A percentile compares a stretch with the other conserved stretches of the same genome.
These are phyloP conservation scores for Pseudonaja textilis DNA, from an alignment of 2,113 vertebrate genomes.

Conservation along the genomic window DNA sequence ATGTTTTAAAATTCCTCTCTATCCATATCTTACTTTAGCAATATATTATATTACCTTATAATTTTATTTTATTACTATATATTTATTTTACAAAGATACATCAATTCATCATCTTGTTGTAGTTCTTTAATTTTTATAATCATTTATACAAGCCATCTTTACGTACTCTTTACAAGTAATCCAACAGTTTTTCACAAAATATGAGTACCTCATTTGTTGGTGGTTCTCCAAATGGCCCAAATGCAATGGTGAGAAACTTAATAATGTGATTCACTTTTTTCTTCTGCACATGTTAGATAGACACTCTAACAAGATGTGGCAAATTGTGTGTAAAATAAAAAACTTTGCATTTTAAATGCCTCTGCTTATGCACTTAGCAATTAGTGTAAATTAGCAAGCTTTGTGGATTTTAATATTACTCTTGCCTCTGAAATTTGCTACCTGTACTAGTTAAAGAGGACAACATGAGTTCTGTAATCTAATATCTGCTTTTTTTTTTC, in stretches of 20 bases:
- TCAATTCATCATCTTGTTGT: not conserved
- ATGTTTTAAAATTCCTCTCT: not conserved
- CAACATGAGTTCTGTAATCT: not conserved
- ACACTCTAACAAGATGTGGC: not conserved
- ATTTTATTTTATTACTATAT: not conserved
- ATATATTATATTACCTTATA: not conserved
- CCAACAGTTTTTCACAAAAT: not conserved
- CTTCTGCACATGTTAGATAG: not conserved
- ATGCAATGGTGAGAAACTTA: not conserved
- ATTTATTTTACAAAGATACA: not conserved
- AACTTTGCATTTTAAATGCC: not conserved
- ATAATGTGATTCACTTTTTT: not conserved
- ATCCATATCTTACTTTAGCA: not conserved
- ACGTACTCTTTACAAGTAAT: not conserved
- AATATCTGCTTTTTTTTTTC: not conserved
- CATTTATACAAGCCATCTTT: not conserved
- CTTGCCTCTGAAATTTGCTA: not conserved
- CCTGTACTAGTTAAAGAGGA: not conserved
- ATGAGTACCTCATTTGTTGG: not conserved
- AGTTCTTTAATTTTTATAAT: not conserved
- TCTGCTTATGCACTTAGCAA: not conserved
- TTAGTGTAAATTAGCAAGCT: not conserved
- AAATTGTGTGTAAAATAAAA: not conserved
- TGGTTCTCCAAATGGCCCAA: not conserved
- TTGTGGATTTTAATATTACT: not conserved